Conservation (phyloP, 2,888 invertebrate species). For the Ecliptopera silaceata region DNA sequence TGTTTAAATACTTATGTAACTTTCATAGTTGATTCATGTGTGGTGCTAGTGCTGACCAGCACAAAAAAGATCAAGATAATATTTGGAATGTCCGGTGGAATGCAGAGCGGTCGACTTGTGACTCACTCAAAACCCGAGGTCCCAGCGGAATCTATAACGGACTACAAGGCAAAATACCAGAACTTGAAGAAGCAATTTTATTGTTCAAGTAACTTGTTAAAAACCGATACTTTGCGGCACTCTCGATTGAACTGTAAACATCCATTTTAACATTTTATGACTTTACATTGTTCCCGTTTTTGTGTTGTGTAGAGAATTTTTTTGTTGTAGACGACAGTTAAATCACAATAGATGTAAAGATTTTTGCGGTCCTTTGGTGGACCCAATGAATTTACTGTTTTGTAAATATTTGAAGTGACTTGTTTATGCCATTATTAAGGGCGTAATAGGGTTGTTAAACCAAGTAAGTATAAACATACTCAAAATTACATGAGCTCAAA, state of each 20-base stretch:
- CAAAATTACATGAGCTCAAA: too few species aligned
- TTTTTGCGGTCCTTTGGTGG: conserved; percentile 25
- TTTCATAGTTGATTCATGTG: background rate
- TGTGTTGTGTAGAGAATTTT: conserved; percentile 35
- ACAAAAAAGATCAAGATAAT: conserved; percentile 53
- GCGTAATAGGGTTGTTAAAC: too few species aligned
- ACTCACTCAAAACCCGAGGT: conserved; percentile 60
- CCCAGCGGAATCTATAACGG: conserved; percentile 56
- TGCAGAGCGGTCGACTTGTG: conserved; percentile 60
- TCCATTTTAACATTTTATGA: conserved; percentile 43
- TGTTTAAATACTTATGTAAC: conserved; percentile 6
- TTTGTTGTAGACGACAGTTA: conserved; percentile 32
- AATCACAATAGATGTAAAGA: conserved; percentile 26
- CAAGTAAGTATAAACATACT: too few species aligned
- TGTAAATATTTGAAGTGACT: conserved; percentile 1
- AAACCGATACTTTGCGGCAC: conserved; percentile 41
- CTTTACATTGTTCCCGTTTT: conserved; percentile 41
- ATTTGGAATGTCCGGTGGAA: conserved; percentile 65
- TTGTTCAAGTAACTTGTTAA: conserved; percentile 37
- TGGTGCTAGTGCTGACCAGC: conserved; percentile 26
- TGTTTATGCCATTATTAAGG: background rate
- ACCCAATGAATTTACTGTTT: conserved; percentile 8
- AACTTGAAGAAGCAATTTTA: conserved; percentile 44
- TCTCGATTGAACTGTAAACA: conserved; percentile 39
- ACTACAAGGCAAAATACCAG: conserved; percentile 43